phyloP scores from a whole-genome alignment of 1,140 invertebrate species.

The Amphibalanus amphitrite region DNA sequence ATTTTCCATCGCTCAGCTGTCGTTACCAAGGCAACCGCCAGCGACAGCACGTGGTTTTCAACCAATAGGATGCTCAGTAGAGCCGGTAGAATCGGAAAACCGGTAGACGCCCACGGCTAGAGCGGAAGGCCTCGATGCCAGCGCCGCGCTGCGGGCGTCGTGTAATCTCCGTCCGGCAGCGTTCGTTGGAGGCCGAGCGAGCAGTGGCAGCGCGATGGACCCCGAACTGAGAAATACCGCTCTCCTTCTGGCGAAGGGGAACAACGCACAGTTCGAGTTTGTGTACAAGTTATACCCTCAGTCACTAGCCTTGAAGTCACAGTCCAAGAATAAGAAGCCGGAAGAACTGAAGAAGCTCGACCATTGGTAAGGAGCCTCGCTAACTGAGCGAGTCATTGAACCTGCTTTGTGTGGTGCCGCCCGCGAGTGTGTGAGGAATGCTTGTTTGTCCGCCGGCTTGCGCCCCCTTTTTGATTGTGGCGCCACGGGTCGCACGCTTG shows the following conservation, averaged over 20 bases:
- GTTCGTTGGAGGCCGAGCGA: background rate
- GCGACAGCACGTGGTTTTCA: background rate
- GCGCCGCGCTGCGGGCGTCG: background rate
- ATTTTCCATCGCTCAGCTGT: background rate
- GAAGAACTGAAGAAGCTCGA: constrained; percentile 1
- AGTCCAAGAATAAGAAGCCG: constrained; percentile 1
- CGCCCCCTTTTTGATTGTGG: background rate
- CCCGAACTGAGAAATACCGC: background rate
- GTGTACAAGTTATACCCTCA: background rate
- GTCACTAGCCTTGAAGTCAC: background rate
- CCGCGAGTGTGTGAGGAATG: background rate
- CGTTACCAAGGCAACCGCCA: background rate
- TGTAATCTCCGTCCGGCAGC: background rate
- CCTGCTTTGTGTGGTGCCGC: background rate
- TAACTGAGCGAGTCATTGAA: background rate
- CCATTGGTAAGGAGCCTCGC: background rate
- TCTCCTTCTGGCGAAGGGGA: background rate
- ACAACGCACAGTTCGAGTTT: background rate
- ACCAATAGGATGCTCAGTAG: background rate
- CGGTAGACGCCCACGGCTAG: background rate
- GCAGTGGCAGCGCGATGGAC: background rate
- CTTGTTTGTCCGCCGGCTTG: background rate
- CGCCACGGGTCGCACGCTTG: background rate
- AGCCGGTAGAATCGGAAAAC: background rate
- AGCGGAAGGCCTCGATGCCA: background rate